Conservation (phyloP, 2,888 invertebrate genomes). For the Blastobasis lacticolella region DNA sequence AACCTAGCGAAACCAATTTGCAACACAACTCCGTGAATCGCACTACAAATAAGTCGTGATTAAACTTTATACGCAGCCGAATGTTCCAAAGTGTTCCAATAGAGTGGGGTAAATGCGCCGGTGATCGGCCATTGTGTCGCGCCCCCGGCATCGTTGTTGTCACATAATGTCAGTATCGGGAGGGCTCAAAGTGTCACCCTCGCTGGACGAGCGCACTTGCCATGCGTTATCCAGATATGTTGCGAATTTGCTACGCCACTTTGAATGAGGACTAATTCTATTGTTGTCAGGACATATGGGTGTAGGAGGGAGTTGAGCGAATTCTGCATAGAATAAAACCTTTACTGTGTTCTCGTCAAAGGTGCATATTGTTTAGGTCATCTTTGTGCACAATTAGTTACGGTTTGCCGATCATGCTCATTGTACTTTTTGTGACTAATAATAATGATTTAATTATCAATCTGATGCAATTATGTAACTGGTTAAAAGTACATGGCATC, state of each 20-base stretch:
- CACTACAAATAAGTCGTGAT: conserved; percentile 5
- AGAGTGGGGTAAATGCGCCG: conserved; percentile 48
- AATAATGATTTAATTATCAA: too few species aligned
- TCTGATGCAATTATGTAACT: too few species aligned
- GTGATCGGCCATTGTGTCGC: conserved; percentile 59
- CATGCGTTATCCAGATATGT: conserved; percentile 63
- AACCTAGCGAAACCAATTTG: neutral
- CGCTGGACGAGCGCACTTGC: conserved; percentile 64
- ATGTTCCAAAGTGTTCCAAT: conserved; percentile 20
- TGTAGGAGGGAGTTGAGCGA: conserved; percentile 48
- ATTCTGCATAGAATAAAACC: conserved; percentile 34
- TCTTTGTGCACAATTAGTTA: neutral
- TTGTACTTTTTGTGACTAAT: neutral
- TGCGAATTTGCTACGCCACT: conserved; percentile 55
- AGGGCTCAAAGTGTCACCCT: conserved; percentile 68
- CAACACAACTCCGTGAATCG: conserved; percentile 1
- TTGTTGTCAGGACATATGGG: conserved; percentile 62
- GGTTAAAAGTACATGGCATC: too few species aligned
- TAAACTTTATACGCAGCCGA: conserved; percentile 18
- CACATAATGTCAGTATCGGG: conserved; percentile 68
- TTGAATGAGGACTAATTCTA: conserved; percentile 72
- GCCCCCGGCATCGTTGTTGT: conserved; percentile 52
- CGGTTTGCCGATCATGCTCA: neutral
- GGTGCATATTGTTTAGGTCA: neutral
- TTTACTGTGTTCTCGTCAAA: neutral